Conservation (phyloP, 2,888 invertebrate species). For the Agrotis segetum region DNA sequence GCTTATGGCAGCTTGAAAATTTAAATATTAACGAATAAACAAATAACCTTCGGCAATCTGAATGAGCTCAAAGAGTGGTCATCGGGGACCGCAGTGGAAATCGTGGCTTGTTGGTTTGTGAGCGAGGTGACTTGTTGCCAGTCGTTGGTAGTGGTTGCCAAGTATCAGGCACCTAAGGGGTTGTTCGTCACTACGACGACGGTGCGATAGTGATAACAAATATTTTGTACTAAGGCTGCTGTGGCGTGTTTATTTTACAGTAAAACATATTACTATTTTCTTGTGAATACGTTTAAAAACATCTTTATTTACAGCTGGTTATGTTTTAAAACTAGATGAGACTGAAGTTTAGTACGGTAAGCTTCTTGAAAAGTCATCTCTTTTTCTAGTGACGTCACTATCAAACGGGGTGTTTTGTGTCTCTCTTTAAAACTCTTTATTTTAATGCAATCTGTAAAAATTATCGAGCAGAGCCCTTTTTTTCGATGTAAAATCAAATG, state of each 20-base stretch:
- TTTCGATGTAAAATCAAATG: too few relatives aligned
- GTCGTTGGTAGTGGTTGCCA: slow-evolving; percentile 13
- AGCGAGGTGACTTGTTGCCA: slow-evolving; percentile 21
- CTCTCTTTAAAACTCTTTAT: too few relatives aligned
- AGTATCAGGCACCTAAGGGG: slow-evolving; percentile 52
- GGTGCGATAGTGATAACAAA: slow-evolving; percentile 2
- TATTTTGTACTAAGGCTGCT: slow-evolving; percentile 1
- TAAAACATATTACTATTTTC: too few relatives aligned
- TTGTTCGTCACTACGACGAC: slow-evolving; percentile 21
- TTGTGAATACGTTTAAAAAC: too few relatives aligned
- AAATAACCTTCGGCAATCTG: slow-evolving; percentile 49
- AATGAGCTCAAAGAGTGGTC: slow-evolving; percentile 53
- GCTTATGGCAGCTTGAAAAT: slow-evolving; percentile 51
- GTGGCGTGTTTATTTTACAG: neutral
- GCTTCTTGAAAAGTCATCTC: too few relatives aligned
- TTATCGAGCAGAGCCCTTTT: too few relatives aligned
- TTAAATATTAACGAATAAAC: slow-evolving; percentile 52
- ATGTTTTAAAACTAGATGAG: too few relatives aligned
- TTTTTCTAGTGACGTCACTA: too few relatives aligned
- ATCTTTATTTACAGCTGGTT: too few relatives aligned
- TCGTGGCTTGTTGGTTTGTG: slow-evolving; percentile 46
- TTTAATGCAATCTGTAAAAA: too few relatives aligned
- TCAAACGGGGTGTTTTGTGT: too few relatives aligned
- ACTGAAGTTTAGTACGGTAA: too few relatives aligned
- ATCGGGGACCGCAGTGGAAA: slow-evolving; percentile 45